Conservation (phyloP, 2,113 vertebrate species). For the Rhinogobius similis region DNA sequence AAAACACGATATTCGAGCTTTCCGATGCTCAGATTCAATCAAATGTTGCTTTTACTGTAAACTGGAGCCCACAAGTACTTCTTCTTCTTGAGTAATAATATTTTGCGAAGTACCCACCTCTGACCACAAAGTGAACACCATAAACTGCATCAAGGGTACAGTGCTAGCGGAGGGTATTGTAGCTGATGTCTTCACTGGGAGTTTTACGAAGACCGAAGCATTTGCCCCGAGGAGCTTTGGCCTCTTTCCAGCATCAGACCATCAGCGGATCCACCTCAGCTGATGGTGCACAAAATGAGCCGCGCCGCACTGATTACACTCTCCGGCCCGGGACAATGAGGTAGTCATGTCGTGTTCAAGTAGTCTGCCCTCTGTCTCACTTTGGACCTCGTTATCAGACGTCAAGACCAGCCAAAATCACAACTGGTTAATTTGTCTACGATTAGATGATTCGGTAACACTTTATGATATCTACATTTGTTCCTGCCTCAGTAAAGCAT, state of each 20-base stretch:
- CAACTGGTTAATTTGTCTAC: background rate
- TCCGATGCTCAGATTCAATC: too few relatives aligned
- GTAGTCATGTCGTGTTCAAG: background rate
- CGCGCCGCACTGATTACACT: constrained; percentile 12
- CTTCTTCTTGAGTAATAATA: too few relatives aligned
- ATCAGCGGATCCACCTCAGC: constrained; percentile 18
- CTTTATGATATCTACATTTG: too few relatives aligned
- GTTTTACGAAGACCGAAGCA: constrained; percentile 2
- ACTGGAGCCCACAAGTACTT: too few relatives aligned
- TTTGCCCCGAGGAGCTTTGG: constrained; percentile 15
- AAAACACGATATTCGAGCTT: too few relatives aligned
- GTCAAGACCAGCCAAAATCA: background rate
- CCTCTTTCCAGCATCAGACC: constrained; percentile 28
- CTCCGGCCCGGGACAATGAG: constrained; percentile 25
- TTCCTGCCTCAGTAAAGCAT: too few relatives aligned
- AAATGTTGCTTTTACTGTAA: too few relatives aligned
- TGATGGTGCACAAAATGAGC: constrained; percentile 28
- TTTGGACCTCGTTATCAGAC: background rate
- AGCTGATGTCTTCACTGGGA: background rate
- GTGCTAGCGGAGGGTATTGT: background rate
- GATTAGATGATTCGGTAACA: too few relatives aligned
- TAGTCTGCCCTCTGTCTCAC: background rate
- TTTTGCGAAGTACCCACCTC: too few relatives aligned
- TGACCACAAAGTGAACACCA: background rate
- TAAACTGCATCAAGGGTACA: background rate